phyloP scores from a whole-genome alignment of 2,113 vertebrate genomes.

The Anthoscopus minutus region DNA sequence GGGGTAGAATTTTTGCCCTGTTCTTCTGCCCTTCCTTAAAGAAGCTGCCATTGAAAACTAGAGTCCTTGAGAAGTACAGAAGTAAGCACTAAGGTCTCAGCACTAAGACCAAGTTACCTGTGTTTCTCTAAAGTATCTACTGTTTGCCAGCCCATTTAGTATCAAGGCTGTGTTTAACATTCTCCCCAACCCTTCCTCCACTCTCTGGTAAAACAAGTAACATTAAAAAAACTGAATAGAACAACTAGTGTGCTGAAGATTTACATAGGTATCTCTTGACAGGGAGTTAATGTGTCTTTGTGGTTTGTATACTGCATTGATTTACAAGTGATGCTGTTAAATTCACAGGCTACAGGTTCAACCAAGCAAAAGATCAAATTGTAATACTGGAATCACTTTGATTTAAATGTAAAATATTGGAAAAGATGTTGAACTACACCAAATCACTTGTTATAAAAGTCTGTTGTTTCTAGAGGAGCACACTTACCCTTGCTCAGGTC shows the following conservation, averaged over 20 bases:
- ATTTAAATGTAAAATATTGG: neutral
- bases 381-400: neutral
- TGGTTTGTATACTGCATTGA: neutral
- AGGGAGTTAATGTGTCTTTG: neutral
- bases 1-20: neutral
- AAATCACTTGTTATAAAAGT: neutral
- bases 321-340: neutral
- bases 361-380: neutral
- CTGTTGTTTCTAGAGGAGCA: neutral
- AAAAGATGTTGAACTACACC: neutral
- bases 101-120: neutral
- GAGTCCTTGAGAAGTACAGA: neutral
- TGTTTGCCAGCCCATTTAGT: neutral
- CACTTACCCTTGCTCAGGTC: neutral
- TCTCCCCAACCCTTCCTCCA: neutral
- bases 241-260: neutral
- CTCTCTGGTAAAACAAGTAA: neutral
- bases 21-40: neutral
- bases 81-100: neutral
- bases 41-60: neutral
- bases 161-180: neutral
- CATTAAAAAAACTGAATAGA: neutral
- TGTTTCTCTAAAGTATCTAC: neutral
- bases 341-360: neutral
- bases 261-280: neutral